A percentile compares a stretch with the other conserved stretches of the same genome.
Conservation (phyloP, 53 echinoderm and acorn worm genomes). For the Arbacia lixula region DNA sequence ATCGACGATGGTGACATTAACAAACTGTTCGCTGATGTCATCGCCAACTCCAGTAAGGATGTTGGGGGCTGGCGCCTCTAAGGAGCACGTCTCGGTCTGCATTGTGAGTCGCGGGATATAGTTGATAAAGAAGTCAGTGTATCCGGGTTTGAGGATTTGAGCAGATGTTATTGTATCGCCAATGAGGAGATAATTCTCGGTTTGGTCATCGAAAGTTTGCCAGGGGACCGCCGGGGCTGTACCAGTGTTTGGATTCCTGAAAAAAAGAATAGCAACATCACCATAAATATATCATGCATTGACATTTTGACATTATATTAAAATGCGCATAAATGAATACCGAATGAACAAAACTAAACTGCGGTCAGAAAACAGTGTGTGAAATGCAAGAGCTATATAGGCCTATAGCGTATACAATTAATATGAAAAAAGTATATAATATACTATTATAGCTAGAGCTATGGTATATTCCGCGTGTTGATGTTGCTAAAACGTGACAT, state of each 20-base stretch:
- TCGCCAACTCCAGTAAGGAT: neutral
- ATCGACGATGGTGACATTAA: neutral
- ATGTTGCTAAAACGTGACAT: no score
- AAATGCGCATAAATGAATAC: no score
- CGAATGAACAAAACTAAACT: no score
- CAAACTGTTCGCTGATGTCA: neutral
- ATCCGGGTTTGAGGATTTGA: slow-evolving; percentile 37
- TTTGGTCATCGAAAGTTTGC: slow-evolving; percentile 28
- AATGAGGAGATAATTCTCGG: slow-evolving; percentile 63
- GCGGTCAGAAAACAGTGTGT: no score
- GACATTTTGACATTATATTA: no score
- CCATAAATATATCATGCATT: neutral
- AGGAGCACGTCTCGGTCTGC: neutral
- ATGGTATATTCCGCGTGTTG: no score
- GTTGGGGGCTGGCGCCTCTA: slow-evolving; percentile 25
- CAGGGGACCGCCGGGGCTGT: slow-evolving; percentile 36
- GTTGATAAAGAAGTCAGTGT: slow-evolving; percentile 54
- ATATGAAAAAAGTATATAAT: no score
- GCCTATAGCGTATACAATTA: no score
- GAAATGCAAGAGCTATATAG: no score
- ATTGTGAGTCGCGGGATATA: slow-evolving; percentile 29
- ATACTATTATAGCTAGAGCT: no score
- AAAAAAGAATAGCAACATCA: neutral
- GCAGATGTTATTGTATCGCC: slow-evolving; percentile 37
- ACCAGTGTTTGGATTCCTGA: slow-evolving; percentile 66